These are phyloP conservation scores for Lasiommata megera DNA, from an alignment of 2,888 invertebrate species.

Conservation along the genomic window DNA sequence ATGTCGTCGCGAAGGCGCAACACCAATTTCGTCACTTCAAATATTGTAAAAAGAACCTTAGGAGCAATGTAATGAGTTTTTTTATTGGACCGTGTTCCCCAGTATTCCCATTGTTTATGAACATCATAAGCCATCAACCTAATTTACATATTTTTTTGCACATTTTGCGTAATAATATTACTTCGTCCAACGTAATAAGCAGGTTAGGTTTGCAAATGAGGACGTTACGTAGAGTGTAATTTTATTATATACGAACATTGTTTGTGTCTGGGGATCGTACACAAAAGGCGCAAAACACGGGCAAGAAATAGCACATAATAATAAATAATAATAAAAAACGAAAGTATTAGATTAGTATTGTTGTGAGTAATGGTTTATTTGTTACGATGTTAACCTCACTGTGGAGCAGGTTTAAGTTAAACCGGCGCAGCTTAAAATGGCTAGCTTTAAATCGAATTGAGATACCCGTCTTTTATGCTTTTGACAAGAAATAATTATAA, in stretches of 20 bases:
- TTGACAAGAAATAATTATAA: no score
- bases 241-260: neutral
- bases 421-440: no score
- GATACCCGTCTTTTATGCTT: no score
- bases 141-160: conserved; percentile 4
- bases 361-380: no score
- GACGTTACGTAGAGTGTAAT: neutral
- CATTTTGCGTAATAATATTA: neutral
- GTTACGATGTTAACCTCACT: no score
- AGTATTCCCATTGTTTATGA: neutral
- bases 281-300: neutral
- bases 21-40: neutral
- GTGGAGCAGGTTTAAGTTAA: no score
- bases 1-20: no score
- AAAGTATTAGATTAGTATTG: no score
- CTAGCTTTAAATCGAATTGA: no score
- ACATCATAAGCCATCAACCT: neutral
- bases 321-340: no score
- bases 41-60: neutral
- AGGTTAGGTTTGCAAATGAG: conserved; percentile 3
- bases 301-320: no score
- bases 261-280: neutral
- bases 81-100: neutral
- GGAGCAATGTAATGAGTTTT: neutral
- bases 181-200: neutral